These are phyloP conservation scores for Chrysomela aeneicollis DNA, from an alignment of 2,888 invertebrate species.

Conservation along the genomic window DNA sequence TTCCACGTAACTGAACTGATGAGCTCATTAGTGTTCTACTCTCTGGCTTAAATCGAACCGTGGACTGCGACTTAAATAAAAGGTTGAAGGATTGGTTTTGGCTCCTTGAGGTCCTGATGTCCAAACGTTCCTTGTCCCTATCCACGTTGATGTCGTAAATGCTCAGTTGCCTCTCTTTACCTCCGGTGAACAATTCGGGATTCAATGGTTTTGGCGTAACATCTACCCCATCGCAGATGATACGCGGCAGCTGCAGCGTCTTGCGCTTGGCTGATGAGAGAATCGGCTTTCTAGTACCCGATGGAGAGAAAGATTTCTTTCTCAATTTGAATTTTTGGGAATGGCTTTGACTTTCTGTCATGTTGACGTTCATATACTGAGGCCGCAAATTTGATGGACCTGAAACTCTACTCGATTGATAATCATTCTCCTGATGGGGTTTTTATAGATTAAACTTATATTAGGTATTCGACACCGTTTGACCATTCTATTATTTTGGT, in stretches of 20 bases:
- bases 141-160: conserved; percentile 36
- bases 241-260: conserved; percentile 19
- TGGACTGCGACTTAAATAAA: conserved; percentile 32
- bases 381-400: too few relatives aligned
- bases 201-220: conserved; percentile 61
- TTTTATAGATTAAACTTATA: too few relatives aligned
- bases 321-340: conserved; percentile 24
- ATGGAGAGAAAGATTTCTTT: conserved; percentile 16
- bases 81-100: conserved; percentile 18
- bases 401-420: too few relatives aligned
- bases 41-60: conserved; percentile 27
- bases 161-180: conserved; percentile 54
- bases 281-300: conserved; percentile 31
- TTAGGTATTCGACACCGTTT: too few relatives aligned
- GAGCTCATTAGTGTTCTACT: not conserved
- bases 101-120: conserved; percentile 7
- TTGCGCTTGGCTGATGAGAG: conserved; percentile 23
- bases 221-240: conserved; percentile 54
- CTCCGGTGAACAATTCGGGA: conserved; percentile 52
- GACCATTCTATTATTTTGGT: too few relatives aligned
- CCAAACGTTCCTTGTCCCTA: not conserved
- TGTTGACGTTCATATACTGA: too few relatives aligned
- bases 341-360: not conserved
- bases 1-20: conserved; percentile 27
- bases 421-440: too few relatives aligned